These are phyloP conservation scores for Dasyprocta punctata DNA, from an alignment of 2,113 vertebrate genomes.

Conservation along the genomic window DNA sequence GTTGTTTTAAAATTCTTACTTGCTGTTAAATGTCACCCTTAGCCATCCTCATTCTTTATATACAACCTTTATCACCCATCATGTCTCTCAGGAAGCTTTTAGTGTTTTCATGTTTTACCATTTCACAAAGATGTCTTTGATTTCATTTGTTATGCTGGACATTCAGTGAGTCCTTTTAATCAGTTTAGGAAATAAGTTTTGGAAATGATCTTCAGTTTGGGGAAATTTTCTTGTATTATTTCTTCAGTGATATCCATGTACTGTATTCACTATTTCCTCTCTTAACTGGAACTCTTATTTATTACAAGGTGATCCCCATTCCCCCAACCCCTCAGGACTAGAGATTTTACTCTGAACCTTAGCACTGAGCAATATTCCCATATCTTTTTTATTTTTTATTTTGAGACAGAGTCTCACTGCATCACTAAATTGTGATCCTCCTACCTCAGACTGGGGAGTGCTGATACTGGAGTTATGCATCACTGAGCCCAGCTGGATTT, in stretches of 20 bases:
- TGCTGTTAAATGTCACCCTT: neutral
- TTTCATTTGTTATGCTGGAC: neutral
- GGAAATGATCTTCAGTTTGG: neutral
- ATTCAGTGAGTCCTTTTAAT: neutral
- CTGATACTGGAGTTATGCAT: neutral
- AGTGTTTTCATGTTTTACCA: neutral
- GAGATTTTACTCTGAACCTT: neutral
- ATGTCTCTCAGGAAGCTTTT: neutral
- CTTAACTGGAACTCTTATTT: neutral
- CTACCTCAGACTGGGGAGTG: neutral
- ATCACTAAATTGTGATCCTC: neutral
- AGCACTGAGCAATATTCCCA: neutral
- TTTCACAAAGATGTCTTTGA: neutral
- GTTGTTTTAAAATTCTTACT: neutral
- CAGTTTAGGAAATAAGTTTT: neutral
- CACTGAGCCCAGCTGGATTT: neutral
- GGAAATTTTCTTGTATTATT: neutral
- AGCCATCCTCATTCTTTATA: neutral
- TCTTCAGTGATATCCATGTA: neutral
- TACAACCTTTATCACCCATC: neutral
- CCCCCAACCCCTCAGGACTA: neutral
- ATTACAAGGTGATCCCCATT: neutral
- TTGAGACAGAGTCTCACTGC: neutral
- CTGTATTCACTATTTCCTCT: neutral
- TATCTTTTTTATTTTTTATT: neutral